phyloP scores from a whole-genome alignment of 1,140 invertebrate genomes.

The Bombus ignitus region DNA sequence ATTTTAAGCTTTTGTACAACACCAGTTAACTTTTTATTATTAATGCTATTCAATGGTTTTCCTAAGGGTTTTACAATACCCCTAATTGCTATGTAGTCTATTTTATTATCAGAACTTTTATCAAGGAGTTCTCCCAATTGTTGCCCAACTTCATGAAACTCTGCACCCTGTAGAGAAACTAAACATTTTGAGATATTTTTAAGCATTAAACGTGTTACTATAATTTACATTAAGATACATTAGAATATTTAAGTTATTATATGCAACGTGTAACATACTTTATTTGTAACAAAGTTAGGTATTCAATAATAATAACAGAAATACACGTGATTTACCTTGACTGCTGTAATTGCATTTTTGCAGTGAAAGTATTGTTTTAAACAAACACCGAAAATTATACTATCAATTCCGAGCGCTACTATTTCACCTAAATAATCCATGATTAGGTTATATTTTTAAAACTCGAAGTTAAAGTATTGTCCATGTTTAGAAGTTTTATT shows the following conservation, averaged over 20 bases:
- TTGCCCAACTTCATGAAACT: conserved; percentile 86
- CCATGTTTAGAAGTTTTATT: conserved; percentile 31
- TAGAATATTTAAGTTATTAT: background rate
- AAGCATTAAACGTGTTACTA: conserved; percentile 10
- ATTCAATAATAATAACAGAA: conserved; percentile 10
- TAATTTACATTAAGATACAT: background rate
- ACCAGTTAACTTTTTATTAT: conserved; percentile 87
- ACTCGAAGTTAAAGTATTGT: conserved; percentile 16
- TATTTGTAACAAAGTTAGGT: conserved; percentile 31
- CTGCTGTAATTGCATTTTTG: conserved; percentile 85
- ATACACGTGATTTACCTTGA: conserved; percentile 84
- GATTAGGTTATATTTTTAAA: conserved; percentile 66
- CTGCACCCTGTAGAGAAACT: conserved; percentile 82
- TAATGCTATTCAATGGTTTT: conserved; percentile 87
- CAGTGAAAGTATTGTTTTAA: conserved; percentile 88
- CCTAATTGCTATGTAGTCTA: conserved; percentile 88
- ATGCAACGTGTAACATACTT: conserved; percentile 1
- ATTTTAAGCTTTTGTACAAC: conserved; percentile 88
- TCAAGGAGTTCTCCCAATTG: conserved; percentile 84
- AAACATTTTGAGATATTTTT: conserved; percentile 34
- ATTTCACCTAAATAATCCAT: conserved; percentile 86
- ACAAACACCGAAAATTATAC: conserved; percentile 87
- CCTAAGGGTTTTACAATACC: conserved; percentile 89
- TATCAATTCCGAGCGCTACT: conserved; percentile 88
- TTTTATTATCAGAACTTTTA: conserved; percentile 84